These are phyloP conservation scores for Aphelenchoides besseyi DNA, from an alignment of 1,140 invertebrate species.

Conservation along the genomic window DNA sequence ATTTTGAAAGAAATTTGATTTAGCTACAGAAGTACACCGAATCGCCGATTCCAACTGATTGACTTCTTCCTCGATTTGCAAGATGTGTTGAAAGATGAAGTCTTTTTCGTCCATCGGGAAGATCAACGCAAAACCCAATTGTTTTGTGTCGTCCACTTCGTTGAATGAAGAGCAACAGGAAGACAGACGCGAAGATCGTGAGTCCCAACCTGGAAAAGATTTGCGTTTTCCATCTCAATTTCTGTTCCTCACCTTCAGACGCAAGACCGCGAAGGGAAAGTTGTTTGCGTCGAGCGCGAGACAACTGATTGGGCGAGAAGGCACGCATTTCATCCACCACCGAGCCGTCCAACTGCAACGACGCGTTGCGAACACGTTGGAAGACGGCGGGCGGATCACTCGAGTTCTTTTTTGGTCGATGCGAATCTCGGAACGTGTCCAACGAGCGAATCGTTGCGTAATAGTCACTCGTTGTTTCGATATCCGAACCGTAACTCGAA, in stretches of 20 bases:
- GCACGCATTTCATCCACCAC: conserved; percentile 34
- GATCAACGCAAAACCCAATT: conserved; percentile 39
- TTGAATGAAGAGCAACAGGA: conserved; percentile 21
- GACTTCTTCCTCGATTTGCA: conserved; percentile 41
- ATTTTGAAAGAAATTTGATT: conserved; percentile 31
- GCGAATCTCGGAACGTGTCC: conserved; percentile 26
- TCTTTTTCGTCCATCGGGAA: conserved; percentile 32
- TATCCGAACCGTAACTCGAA: conserved; percentile 31
- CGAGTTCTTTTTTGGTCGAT: conserved; percentile 17
- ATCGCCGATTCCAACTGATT: conserved; percentile 19
- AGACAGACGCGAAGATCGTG: conserved; percentile 15
- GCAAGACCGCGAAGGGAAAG: conserved; percentile 33
- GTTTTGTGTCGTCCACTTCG: conserved; percentile 20
- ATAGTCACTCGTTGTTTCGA: conserved; percentile 34
- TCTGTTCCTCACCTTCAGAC: conserved; percentile 35
- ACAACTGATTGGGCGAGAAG: conserved; percentile 40
- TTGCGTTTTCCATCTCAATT: conserved; percentile 11
- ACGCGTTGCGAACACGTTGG: conserved; percentile 39
- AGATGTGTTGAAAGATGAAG: conserved; percentile 46
- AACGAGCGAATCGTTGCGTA: conserved; percentile 40
- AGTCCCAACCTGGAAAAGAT: conserved; percentile 7
- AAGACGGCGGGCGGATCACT: conserved; percentile 39
- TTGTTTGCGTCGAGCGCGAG: conserved; percentile 33
- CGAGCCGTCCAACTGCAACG: conserved; percentile 30
- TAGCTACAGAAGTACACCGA: conserved; percentile 25